Conservation (phyloP, 2,888 invertebrate species). For the Napeogenes sylphis region DNA sequence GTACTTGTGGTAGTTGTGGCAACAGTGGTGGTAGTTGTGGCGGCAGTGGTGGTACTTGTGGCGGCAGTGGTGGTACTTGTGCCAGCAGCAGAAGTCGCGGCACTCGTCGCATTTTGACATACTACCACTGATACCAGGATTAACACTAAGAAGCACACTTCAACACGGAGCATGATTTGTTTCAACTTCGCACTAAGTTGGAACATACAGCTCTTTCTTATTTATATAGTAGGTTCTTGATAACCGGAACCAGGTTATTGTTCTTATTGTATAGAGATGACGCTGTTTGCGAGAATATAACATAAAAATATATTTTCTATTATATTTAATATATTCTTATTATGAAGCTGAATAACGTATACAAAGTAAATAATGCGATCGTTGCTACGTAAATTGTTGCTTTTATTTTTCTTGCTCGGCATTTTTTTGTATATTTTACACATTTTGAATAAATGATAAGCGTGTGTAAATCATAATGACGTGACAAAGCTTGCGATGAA, state of each 20-base stretch:
- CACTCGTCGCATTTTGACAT: slow-evolving; percentile 33
- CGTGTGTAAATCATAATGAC: too few relatives aligned
- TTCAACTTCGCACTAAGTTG: slow-evolving; percentile 13
- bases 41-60: slow-evolving; percentile 17
- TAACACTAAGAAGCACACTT: slow-evolving; percentile 31
- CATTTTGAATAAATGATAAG: background rate
- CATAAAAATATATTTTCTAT: background rate
- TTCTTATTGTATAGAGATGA: slow-evolving; percentile 19
- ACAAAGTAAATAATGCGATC: background rate
- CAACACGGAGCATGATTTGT: slow-evolving; percentile 34
- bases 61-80: slow-evolving; percentile 9
- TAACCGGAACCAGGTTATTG: slow-evolving; percentile 31
- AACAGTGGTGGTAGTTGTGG: slow-evolving; percentile 1
- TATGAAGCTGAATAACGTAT: slow-evolving; percentile 1
- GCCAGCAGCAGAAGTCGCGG: slow-evolving; percentile 10
- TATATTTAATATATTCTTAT: slow-evolving; percentile 3
- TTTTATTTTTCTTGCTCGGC: background rate
- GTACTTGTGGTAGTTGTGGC: slow-evolving; percentile 19
- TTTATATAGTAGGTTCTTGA: slow-evolving; percentile 35
- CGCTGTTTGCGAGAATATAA: slow-evolving; percentile 8
- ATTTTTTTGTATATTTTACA: background rate
- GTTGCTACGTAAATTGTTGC: background rate
- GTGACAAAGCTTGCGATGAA: too few relatives aligned
- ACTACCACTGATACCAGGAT: slow-evolving; percentile 26
- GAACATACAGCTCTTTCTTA: slow-evolving; percentile 23